Conservation (phyloP, 1,140 invertebrate genomes). For the Calosoma granatense region DNA sequence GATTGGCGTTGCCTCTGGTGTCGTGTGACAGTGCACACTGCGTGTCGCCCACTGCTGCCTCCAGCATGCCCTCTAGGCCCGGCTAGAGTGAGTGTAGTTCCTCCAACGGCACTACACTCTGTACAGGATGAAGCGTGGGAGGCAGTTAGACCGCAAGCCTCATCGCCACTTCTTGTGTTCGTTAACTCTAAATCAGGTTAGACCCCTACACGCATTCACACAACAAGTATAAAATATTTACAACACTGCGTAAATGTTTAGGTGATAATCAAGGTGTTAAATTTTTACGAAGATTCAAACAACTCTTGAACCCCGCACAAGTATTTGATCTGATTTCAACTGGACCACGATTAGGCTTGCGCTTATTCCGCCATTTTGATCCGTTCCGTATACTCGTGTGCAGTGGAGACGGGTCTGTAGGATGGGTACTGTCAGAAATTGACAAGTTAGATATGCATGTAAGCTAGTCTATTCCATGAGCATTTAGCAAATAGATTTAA, state of each 20-base stretch:
- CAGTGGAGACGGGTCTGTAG: conserved; percentile 87
- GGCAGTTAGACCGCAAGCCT: conserved; percentile 61
- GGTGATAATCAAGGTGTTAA: conserved; percentile 97
- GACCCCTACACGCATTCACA: conserved; percentile 1
- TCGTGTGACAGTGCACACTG: conserved; percentile 80
- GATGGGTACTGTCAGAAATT: conserved; percentile 89
- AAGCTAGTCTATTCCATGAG: conserved; percentile 35
- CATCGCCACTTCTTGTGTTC: conserved; percentile 81
- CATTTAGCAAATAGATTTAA: not conserved
- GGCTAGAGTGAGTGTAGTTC: conserved; percentile 82
- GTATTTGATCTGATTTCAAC: conserved; percentile 90
- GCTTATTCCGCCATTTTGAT: conserved; percentile 82
- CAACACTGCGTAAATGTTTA: conserved; percentile 16
- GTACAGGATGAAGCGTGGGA: conserved; percentile 87
- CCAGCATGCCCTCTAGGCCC: conserved; percentile 75
- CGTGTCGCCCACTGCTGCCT: conserved; percentile 65
- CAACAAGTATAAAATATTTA: too few relatives aligned
- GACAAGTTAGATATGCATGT: conserved; percentile 88
- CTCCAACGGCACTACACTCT: conserved; percentile 83
- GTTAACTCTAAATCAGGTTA: conserved; percentile 88
- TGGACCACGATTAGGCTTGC: conserved; percentile 76
- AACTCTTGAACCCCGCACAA: conserved; percentile 92
- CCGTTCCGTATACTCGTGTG: conserved; percentile 86
- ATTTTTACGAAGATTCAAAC: conserved; percentile 90
- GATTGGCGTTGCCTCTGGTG: conserved; percentile 97